Conservation (phyloP, 2,797 vertebrate species). For the Chelon auratus region DNA sequence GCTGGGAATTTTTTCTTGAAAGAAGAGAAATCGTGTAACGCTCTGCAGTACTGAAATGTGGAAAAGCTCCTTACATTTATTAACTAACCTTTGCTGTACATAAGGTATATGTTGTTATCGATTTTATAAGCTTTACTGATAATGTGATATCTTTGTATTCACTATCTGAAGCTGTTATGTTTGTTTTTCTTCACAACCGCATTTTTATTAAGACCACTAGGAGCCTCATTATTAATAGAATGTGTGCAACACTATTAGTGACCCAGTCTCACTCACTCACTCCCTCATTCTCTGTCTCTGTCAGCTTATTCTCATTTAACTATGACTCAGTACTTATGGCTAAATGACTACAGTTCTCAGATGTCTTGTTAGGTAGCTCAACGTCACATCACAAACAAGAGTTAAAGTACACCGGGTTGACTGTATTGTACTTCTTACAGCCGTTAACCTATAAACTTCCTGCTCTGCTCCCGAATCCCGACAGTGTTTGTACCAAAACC, state of each 20-base stretch:
- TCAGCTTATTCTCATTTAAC: slow-evolving; percentile 2
- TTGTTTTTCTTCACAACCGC: slow-evolving; percentile 51
- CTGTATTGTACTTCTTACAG: background rate
- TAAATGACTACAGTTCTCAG: slow-evolving; percentile 38
- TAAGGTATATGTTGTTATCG: slow-evolving; percentile 82
- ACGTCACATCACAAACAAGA: background rate
- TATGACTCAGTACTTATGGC: slow-evolving; percentile 15
- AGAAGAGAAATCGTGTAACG: slow-evolving; percentile 68
- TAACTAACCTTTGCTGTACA: slow-evolving; percentile 80
- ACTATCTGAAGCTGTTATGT: slow-evolving; percentile 66
- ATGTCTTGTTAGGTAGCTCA: slow-evolving; percentile 20
- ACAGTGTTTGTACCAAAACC: slow-evolving; percentile 2
- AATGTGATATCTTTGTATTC: slow-evolving; percentile 82
- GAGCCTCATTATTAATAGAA: slow-evolving; percentile 53
- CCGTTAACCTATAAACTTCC: background rate
- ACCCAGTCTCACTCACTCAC: background rate
- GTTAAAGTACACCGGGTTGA: background rate
- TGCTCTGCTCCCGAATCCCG: background rate
- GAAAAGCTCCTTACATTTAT: slow-evolving; percentile 77
- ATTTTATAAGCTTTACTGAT: slow-evolving; percentile 86
- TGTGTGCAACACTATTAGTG: slow-evolving; percentile 30
- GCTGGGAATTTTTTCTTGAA: slow-evolving; percentile 77
- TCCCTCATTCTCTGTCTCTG: slow-evolving; percentile 5
- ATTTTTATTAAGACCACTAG: slow-evolving; percentile 76
- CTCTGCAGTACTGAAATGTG: slow-evolving; percentile 77